Base-by-base conservation (phyloP, 2,888 invertebrate genomes). In the Xylophagus ater region DNA sequence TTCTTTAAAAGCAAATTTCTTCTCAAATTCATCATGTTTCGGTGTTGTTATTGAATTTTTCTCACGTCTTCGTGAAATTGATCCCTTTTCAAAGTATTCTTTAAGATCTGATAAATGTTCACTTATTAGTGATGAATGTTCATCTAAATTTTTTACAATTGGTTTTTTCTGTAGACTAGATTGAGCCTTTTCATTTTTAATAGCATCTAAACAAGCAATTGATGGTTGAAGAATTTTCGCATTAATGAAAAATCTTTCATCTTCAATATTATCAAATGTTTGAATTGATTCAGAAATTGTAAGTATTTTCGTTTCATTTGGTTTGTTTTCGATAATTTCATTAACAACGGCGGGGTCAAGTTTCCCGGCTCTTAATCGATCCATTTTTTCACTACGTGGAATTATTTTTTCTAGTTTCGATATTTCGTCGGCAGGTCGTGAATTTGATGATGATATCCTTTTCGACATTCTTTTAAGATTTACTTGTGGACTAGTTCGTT, bases 91-190 rank as follows among this genome's bases (percentile, higher is more conserved):
- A 5, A 43, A 17, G 13, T 33, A 43, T 12, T 43, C 43, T 24
- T 37, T 43, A 8, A 43, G 29, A 37, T 43, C 29, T 4, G 39
- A 36, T 21, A 43, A 20, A 43, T 43, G 37, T 1, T 15, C 19
- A 13, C 36, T 33, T 17, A 28, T 20, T 1, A 26, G 24, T n/a
- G 15, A 18, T 13, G 38, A 29, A 20, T 42, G 42, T 2, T 26
- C 19, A 9, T 32, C 39, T 13, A 42, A 30, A 17, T 17, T 34
- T n/a, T 34, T 26, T 14, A 13, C 32, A 8, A 30, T 7, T 9
- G 42, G 20, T 9, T 25, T 33, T n/a, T 31, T 31, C 18, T 24
- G 4, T 2, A 14, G 13, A n/a, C 23, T 24, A 3, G 19, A 12
- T 4, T 30, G 29, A n/a, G 5, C n/a, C n/a, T n/a, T 26, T 4